Evolutionary conservation across 2,797 vertebrate species (phyloP).

Genomic region (Helostoma temminkii): DNA sequence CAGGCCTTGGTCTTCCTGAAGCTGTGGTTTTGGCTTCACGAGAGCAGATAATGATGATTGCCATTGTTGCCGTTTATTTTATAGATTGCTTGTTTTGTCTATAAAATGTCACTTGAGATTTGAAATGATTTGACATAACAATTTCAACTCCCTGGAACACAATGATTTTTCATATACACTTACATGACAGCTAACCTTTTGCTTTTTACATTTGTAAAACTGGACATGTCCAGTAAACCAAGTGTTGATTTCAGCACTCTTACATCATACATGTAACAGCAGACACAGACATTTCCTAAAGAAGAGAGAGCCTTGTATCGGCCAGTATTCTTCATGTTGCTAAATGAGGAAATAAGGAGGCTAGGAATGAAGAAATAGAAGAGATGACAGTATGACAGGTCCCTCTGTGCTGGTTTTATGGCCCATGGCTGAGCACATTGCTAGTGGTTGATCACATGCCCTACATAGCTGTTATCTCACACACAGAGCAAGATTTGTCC

Average conservation of each 20-base stretch:
- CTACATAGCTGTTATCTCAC: slow-evolving; percentile 42
- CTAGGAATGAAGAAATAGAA: slow-evolving; percentile 15
- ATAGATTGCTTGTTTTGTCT: neutral
- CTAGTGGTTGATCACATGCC: slow-evolving; percentile 58
- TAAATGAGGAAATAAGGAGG: slow-evolving; percentile 16
- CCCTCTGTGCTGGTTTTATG: slow-evolving; percentile 33
- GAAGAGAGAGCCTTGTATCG: neutral
- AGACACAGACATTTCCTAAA: neutral
- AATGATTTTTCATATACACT: neutral
- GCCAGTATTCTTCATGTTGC: slow-evolving; percentile 7
- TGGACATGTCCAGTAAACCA: neutral
- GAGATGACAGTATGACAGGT: slow-evolving; percentile 30
- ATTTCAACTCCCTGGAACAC: neutral
- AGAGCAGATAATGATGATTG: neutral
- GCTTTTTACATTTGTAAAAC: neutral
- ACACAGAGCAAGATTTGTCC: slow-evolving; percentile 69
- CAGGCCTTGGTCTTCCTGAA: too few relatives aligned
- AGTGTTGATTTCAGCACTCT: neutral
- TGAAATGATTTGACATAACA: neutral
- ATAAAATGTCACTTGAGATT: neutral
- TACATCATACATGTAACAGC: neutral
- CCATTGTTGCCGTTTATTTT: neutral
- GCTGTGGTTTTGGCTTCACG: slow-evolving; percentile 50
- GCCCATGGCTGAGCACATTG: slow-evolving; percentile 36
- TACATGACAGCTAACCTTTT: too few relatives aligned